Evolutionary conservation across 2,797 vertebrate genomes (phyloP).

Genomic region (Scyliorhinus canicula): DNA sequence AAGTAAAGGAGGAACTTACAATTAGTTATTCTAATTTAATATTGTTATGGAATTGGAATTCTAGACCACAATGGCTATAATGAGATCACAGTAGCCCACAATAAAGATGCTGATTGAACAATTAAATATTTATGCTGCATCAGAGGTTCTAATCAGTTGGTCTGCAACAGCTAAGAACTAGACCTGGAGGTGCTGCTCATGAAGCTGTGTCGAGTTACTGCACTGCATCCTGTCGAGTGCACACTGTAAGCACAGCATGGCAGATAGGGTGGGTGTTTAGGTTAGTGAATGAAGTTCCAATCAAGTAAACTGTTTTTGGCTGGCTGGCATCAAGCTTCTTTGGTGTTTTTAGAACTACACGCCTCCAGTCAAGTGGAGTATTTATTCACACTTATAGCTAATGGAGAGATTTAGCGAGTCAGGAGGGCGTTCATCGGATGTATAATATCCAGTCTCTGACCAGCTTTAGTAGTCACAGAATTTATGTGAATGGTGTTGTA

Average conservation of each 20-base stretch:
- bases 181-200: not conserved
- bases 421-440: not conserved
- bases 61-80: not conserved
- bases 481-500: not conserved
- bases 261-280: not conserved
- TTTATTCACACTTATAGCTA: not conserved
- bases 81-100: not conserved
- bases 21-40: not conserved
- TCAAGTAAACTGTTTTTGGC: not conserved
- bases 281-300: not conserved
- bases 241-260: not conserved
- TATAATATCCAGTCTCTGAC: not conserved
- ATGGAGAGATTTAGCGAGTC: not conserved
- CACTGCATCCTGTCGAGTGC: not conserved
- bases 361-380: not conserved
- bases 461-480: not conserved
- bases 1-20: not conserved
- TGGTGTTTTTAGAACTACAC: not conserved
- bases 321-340: not conserved
- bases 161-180: not conserved
- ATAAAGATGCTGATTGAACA: not conserved
- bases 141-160: not conserved
- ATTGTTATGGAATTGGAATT: not conserved
- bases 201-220: not conserved
- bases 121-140: slow-evolving; percentile 10